Percentiles rank a stretch among this genome's conserved stretches.
phyloP scores from a whole-genome alignment of 2,797 vertebrate species.

The Propithecus perrieri region DNA sequence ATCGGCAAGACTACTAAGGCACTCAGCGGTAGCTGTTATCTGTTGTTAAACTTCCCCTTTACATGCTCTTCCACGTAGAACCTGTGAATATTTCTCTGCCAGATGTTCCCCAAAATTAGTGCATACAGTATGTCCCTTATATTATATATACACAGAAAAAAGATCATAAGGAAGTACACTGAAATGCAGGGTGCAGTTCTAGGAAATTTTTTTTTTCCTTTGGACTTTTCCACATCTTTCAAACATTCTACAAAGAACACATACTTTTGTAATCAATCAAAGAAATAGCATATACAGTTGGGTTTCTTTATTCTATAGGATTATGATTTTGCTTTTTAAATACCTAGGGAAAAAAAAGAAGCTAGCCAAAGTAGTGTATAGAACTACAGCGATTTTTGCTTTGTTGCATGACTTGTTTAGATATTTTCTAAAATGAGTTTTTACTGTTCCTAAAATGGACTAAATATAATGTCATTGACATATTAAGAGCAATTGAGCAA shows the following conservation, averaged over 20 bases:
- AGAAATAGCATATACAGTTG: not conserved
- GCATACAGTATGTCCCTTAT: not conserved
- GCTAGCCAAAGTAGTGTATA: not conserved
- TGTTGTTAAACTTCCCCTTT: not conserved
- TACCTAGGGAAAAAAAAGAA: not conserved
- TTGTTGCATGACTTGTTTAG: not conserved
- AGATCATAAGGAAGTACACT: not conserved
- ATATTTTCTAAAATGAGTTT: conserved; percentile 44
- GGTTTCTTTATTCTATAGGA: not conserved
- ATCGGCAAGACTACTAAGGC: not conserved
- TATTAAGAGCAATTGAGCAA: not conserved
- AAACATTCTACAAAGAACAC: not conserved
- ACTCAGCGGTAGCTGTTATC: not conserved
- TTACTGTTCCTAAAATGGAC: not conserved
- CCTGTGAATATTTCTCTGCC: not conserved
- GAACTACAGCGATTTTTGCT: not conserved
- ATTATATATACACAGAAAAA: not conserved
- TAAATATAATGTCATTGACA: not conserved
- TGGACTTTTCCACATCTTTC: not conserved
- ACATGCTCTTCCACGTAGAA: not conserved
- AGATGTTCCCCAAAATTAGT: not conserved
- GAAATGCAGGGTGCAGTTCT: not conserved
- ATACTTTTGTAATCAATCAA: not conserved
- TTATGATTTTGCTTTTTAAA: conserved; percentile 27
- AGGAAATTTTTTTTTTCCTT: not conserved